Evolutionary conservation across 2,113 vertebrate genomes (phyloP).

Genomic region (Corynorhinus townsendii): DNA sequence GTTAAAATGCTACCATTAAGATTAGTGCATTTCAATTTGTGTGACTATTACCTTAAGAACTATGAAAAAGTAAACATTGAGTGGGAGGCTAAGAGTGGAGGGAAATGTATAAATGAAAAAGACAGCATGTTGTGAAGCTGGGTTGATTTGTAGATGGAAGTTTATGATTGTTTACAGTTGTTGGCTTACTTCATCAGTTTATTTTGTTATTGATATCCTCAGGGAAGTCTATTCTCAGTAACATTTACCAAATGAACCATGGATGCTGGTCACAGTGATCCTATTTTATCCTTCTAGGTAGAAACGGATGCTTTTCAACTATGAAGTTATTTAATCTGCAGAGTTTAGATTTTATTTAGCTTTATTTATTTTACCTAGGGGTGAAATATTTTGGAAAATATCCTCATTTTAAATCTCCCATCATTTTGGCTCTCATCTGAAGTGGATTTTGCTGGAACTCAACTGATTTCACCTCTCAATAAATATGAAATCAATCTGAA

Average conservation of each 20-base stretch:
- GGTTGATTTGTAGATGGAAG: neutral
- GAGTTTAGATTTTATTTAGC: constrained; percentile 24
- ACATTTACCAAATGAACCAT: neutral
- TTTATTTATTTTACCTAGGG: neutral
- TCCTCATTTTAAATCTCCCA: neutral
- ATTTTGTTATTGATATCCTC: neutral
- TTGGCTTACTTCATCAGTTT: neutral
- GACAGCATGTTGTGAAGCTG: neutral
- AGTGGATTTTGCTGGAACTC: constrained; percentile 19
- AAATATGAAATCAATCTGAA: constrained; percentile 24
- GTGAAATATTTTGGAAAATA: constrained; percentile 16
- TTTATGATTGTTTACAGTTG: neutral
- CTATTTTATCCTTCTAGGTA: neutral
- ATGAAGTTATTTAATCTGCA: neutral
- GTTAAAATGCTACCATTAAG: neutral
- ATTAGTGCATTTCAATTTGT: neutral
- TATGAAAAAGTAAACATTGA: neutral
- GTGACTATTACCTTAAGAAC: neutral
- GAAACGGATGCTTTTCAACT: neutral
- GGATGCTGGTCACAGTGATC: neutral
- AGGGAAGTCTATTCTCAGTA: neutral
- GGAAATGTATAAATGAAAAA: neutral
- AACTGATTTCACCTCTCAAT: neutral
- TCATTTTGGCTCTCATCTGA: neutral
- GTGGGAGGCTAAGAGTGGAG: neutral